Percentiles rank a stretch among this genome's conserved stretches.
These are phyloP conservation scores for Unio pictorum DNA, from an alignment of 2,888 invertebrate genomes.

Conservation along the genomic window DNA sequence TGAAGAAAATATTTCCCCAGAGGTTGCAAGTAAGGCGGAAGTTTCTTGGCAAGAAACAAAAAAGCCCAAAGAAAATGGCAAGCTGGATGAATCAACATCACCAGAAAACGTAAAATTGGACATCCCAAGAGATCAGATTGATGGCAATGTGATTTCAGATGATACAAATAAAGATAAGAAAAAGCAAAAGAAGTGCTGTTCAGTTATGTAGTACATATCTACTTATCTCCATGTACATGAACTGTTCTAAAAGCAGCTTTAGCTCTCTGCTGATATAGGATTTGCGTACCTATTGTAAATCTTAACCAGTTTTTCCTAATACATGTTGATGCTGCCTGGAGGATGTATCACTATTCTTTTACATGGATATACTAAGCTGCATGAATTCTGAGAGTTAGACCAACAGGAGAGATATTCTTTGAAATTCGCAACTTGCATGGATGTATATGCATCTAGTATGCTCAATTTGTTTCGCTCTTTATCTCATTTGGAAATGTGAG, in stretches of 20 bases:
- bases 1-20: slow-evolving; percentile 37
- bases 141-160: slow-evolving; percentile 14
- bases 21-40: slow-evolving; percentile 12
- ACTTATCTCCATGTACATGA: not conserved
- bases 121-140: slow-evolving; percentile 23
- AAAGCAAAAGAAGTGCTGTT: slow-evolving; percentile 58
- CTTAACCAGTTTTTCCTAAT: too few species aligned
- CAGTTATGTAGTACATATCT: slow-evolving; percentile 43
- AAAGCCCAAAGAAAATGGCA: slow-evolving; percentile 47
- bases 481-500: too few species aligned
- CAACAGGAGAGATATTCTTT: too few species aligned
- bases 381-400: too few species aligned
- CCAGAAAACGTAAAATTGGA: slow-evolving; percentile 42
- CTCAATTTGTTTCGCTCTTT: too few species aligned
- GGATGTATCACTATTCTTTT: too few species aligned
- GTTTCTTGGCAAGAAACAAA: slow-evolving; percentile 8
- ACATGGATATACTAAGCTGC: too few species aligned
- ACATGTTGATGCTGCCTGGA: too few species aligned
- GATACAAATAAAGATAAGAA: slow-evolving; percentile 48
- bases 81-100: slow-evolving; percentile 43
- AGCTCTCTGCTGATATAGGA: too few species aligned
- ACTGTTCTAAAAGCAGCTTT: not conserved
- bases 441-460: too few species aligned
- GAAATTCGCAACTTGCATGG: too few species aligned
- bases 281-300: too few species aligned